Evolutionary conservation across 2,888 invertebrate genomes (phyloP).

Genomic region (Sthenelais limicola): DNA sequence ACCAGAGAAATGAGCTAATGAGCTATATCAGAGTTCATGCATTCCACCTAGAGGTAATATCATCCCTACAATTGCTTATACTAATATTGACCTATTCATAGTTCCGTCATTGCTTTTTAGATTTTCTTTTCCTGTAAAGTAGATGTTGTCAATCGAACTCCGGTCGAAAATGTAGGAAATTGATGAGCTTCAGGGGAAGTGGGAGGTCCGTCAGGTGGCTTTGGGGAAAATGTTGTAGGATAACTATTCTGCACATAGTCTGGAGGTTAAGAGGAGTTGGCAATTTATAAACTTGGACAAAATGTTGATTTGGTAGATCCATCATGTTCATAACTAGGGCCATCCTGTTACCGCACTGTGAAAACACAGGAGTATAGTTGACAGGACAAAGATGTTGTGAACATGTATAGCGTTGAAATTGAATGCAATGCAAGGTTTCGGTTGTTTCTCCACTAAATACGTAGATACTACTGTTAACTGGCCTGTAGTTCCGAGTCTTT

Average conservation of each 20-base stretch:
- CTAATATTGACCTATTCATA: too few species aligned
- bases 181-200: slow-evolving; percentile 65
- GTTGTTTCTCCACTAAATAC: slow-evolving; percentile 68
- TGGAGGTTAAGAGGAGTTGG: slow-evolving; percentile 66
- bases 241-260: slow-evolving; percentile 66
- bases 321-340: slow-evolving; percentile 67
- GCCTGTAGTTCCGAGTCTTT: slow-evolving; percentile 65
- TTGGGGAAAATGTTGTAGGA: slow-evolving; percentile 63
- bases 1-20: too few species aligned
- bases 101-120: too few species aligned
- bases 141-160: slow-evolving; percentile 56
- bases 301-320: slow-evolving; percentile 62
- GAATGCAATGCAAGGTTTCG: slow-evolving; percentile 68
- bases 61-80: too few species aligned
- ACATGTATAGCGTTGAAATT: slow-evolving; percentile 70
- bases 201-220: slow-evolving; percentile 64
- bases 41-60: too few species aligned
- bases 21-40: too few species aligned
- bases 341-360: slow-evolving; percentile 69
- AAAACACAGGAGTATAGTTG: slow-evolving; percentile 70
- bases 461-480: slow-evolving; percentile 67
- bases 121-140: too few species aligned
- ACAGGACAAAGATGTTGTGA: slow-evolving; percentile 67
- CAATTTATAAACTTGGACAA: slow-evolving; percentile 69
- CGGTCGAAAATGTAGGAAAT: slow-evolving; percentile 69